These are phyloP conservation scores for Pseudocheirus occidentalis DNA, from an alignment of 2,797 vertebrate genomes.

Conservation along the genomic window DNA sequence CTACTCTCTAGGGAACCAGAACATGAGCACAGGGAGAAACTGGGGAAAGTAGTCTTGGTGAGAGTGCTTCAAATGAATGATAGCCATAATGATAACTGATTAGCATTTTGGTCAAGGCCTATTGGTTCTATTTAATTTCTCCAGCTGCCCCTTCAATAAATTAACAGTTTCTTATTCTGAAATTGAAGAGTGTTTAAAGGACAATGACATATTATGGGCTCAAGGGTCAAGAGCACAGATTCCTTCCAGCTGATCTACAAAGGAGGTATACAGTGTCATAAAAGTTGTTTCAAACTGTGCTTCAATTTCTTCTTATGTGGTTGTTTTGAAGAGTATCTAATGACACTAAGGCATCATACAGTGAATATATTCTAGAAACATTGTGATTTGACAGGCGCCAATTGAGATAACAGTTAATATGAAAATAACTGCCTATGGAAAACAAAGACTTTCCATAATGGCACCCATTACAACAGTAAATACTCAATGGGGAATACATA, in stretches of 20 bases:
- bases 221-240: not conserved
- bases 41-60: not conserved
- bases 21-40: not conserved
- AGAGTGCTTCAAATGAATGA: not conserved
- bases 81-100: not conserved
- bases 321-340: conserved; percentile 8
- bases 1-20: not conserved
- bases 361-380: conserved; percentile 18
- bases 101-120: not conserved
- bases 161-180: not conserved
- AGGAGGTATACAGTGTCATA: not conserved
- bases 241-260: not conserved
- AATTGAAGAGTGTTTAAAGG: not conserved
- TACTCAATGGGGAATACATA: conserved; percentile 63
- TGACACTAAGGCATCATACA: conserved; percentile 23
- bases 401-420: conserved; percentile 50
- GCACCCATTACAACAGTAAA: conserved; percentile 54
- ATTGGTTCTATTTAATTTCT: not conserved
- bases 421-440: conserved; percentile 60
- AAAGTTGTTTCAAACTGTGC: not conserved
- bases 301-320: conserved; percentile 3
- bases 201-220: not conserved
- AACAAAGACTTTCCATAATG: conserved; percentile 43
- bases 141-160: not conserved
- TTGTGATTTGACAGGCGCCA: conserved; percentile 3